These are phyloP conservation scores for Himalopsyche tibetana DNA, from an alignment of 2,888 invertebrate genomes.

Conservation along the genomic window DNA sequence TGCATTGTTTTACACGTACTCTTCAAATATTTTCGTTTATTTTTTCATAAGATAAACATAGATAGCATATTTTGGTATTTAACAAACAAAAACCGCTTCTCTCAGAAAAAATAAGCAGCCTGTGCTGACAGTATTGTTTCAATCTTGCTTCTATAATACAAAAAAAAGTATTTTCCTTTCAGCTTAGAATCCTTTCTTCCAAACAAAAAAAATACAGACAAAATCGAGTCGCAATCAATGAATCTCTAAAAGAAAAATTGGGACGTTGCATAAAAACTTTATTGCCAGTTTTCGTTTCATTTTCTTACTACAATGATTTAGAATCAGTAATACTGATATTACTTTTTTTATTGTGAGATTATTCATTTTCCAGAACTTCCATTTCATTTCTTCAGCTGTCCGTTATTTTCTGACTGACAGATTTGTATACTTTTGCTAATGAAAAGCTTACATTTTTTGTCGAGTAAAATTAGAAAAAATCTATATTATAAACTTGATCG, in stretches of 20 bases:
- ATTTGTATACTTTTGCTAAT: too few relatives aligned
- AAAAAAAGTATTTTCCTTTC: not conserved
- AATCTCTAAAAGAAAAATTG: not conserved
- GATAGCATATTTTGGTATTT: not conserved
- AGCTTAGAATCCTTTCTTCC: not conserved
- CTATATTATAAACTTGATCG: too few relatives aligned
- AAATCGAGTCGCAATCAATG: not conserved
- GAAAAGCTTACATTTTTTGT: too few relatives aligned
- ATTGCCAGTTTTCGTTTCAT: not conserved
- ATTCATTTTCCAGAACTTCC: too few relatives aligned
- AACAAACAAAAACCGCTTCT: not conserved
- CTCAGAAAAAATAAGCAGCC: not conserved
- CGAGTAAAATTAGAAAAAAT: too few relatives aligned
- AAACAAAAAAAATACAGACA: not conserved
- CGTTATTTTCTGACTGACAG: too few relatives aligned
- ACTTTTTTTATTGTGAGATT: too few relatives aligned
- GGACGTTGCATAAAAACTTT: not conserved
- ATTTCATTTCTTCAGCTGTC: too few relatives aligned
- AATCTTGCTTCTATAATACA: not conserved
- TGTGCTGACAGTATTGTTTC: slow-evolving; percentile 1
- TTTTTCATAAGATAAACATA: not conserved
- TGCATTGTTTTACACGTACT: not conserved
- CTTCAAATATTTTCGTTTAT: not conserved
- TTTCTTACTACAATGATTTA: not conserved
- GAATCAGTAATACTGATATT: too few relatives aligned